Evolutionary conservation across 30 jellyfish, hydroid and myxozoan species (phyloP), one percentile per base, ranked within the genome.

Genomic region (Clytia hemisphaerica): DNA sequence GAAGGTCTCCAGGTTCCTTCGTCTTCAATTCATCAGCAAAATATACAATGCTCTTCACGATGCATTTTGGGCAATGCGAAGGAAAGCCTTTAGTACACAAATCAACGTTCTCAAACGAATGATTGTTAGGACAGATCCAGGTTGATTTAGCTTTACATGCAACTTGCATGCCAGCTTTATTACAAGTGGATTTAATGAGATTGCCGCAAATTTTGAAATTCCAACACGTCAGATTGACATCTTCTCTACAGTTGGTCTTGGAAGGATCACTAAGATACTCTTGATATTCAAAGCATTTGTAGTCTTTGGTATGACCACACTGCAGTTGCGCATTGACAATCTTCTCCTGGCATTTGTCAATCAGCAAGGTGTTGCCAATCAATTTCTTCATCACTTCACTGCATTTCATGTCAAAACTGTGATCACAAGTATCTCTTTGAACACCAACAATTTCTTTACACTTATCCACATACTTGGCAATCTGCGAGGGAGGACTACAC

Each of bases 61-160:
- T 28, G 34, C 73, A 60, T 27, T 60, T 27, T 10, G 73, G 61
- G 9, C 73, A 60, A 19, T 60, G 53, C 1, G 73, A 60, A 27
- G 47, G 47, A 37, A 60, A 7, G 1, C 73, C 73, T 2, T 60
- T 27, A 21, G 29, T 2, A 27, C 73, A 60, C 34, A 27, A 6
- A 27, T 15, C 30, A 1, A 60, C 1, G 9, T 60, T 37, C 9
- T 36, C 12, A 12, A 60, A 27, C 29, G 45, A 27, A 40, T 60
- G 73, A 14, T 28, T 3, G 15, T 27, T 33, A 1, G 10, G 22
- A 28, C 73, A 60, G 6, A 1, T 12, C 73, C 73, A 60, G 21
- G 29, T 28, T n/a, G 73, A 28, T 60, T 28, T 28, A 47, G 29
- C 9, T 37, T 28, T 3, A 37, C 73, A 60, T 27, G 25, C 34